Evolutionary conservation across 2,797 vertebrate genomes (phyloP), one percentile per base, ranked within the genome.

Genomic region (Gymnoscopelus braueri): DNA sequence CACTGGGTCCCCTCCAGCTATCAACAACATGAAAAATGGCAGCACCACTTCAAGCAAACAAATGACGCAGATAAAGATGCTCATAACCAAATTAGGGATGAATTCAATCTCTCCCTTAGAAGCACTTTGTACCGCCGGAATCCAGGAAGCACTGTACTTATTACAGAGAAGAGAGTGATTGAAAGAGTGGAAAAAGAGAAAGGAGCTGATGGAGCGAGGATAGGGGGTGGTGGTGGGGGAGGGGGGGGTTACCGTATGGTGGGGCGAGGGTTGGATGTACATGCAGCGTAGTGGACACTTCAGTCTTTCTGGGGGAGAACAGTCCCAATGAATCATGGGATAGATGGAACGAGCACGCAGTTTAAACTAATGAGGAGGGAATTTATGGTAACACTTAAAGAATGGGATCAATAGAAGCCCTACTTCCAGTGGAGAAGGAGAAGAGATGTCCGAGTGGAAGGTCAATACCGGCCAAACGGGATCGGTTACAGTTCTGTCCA

Each of bases 361-460:
- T 86, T 91, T 80, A 85, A 88, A 86, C 79, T 90, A 92, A 92
- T 91, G 89, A 85, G 86, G 87, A 78, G 77, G 78, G 84, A 89
- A 92, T 93, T 94, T 93, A 93, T 92, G 91, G 90, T 87, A 92
- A 93, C 92, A 92, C 92, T 93, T 91, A 92, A 90, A 88, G 87
- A 89, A 90, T 87, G 80, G 76, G 88, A 93, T 93, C 92, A 88
- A 94, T 94, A 90, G 78, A 48, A 71, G 77, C 74, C 58, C 39
- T 47, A 66, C 77, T 71, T 87, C 79, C 65, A 87, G 79, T 35
- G 57, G 78, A 77, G 69, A 35, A 75, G 72, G n/a, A 76, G 75
- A 76, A 68, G 76, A 58, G 51, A 70, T 61, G 78, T 72, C 68
- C 75, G 70, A 59, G 67, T 29, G 61, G 70, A 71, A 67, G 80